Conservation (phyloP, 2,888 invertebrate species). For the Pegoplata infirma region DNA sequence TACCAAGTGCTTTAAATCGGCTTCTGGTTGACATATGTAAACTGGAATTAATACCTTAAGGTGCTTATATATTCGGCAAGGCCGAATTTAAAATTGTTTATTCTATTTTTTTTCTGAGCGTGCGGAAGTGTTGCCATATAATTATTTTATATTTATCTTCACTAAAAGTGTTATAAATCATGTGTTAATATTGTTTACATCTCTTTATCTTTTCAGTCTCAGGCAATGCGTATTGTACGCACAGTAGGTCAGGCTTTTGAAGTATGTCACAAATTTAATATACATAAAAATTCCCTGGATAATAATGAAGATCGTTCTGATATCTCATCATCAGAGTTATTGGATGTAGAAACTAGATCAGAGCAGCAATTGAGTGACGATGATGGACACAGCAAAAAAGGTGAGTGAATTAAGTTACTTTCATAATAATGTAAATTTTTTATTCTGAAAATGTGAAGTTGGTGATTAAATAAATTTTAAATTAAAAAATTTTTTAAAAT, state of each 20-base stretch:
- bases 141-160: too few relatives aligned
- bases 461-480: too few relatives aligned
- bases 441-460: not conserved
- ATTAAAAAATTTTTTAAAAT: too few relatives aligned
- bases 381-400: constrained; percentile 79
- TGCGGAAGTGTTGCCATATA: not conserved
- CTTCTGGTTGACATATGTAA: too few relatives aligned
- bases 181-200: too few relatives aligned
- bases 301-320: constrained; percentile 78
- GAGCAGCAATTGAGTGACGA: constrained; percentile 77
- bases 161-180: too few relatives aligned
- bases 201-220: constrained; percentile 84
- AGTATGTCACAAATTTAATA: constrained; percentile 97
- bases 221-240: constrained; percentile 98
- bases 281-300: constrained; percentile 80
- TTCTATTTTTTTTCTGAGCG: too few relatives aligned
- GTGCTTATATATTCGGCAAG: too few relatives aligned
- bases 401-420: too few relatives aligned
- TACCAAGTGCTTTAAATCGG: too few relatives aligned
- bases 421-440: not conserved
- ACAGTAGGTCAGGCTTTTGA: constrained; percentile 99
- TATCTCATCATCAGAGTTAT: constrained; percentile 76
- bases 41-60: too few relatives aligned
- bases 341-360: constrained; percentile 77
- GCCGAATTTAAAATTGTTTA: too few relatives aligned